Percentiles rank a stretch among this genome's conserved stretches.
Conservation (phyloP, 2,113 vertebrate species). For the Caranx ignobilis region DNA sequence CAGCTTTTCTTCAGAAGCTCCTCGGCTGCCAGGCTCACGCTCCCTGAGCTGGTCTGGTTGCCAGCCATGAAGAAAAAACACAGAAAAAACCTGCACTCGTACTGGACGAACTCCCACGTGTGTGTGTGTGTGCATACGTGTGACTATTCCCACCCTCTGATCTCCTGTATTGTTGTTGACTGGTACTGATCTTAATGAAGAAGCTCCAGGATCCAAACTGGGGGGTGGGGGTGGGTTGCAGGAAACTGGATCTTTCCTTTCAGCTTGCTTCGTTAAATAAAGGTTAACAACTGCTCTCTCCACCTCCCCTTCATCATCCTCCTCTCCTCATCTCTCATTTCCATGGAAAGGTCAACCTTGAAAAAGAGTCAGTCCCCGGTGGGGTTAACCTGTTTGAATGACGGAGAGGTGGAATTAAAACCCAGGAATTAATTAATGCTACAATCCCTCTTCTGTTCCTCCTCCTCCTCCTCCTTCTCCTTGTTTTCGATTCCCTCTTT, state of each 20-base stretch:
- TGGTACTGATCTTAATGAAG: neutral
- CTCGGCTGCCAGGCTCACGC: neutral
- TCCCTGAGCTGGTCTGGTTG: slow-evolving; percentile 11
- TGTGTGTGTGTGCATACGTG: slow-evolving; percentile 49
- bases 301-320: neutral
- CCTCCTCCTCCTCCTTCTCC: neutral
- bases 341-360: slow-evolving; percentile 37
- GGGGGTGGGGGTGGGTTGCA: neutral
- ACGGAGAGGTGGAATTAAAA: slow-evolving; percentile 35
- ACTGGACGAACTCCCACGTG: slow-evolving; percentile 36
- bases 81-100: neutral
- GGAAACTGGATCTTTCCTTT: neutral
- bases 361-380: slow-evolving; percentile 24
- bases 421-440: slow-evolving; percentile 4
- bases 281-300: slow-evolving; percentile 24
- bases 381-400: slow-evolving; percentile 32
- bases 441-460: neutral
- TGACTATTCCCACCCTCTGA: slow-evolving; percentile 33
- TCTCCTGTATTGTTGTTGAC: neutral
- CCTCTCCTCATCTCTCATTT: slow-evolving; percentile 25
- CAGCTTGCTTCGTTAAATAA: slow-evolving; percentile 11
- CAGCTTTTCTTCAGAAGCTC: slow-evolving; percentile 1
- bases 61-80: slow-evolving; percentile 21
- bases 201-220: neutral
- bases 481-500: neutral